Base-by-base conservation (phyloP, 2,797 vertebrate genomes). In the Natrix natrix region DNA sequence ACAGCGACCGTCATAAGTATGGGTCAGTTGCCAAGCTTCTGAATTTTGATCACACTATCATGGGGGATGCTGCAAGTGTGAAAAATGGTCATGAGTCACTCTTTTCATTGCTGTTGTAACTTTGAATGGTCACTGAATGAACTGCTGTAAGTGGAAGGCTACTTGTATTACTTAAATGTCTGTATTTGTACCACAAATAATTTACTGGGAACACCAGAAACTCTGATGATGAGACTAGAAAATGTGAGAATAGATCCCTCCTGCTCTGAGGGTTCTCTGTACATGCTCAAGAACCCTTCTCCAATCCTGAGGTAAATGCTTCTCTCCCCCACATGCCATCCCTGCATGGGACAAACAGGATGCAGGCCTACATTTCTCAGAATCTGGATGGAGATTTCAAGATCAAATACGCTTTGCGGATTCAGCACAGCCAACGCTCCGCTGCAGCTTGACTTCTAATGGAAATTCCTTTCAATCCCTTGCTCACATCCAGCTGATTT, bases 381-480 rank as follows among this genome's bases (percentile, higher is more conserved):
- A 6, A 89, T 52, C n/a, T 16, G 12, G n/a, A 20, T 60, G 43
- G 37, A 24, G 24, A 60, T 16, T 43, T 37, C 69, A 86, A n/a
- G 59, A 5, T 56, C 59, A 66, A 22, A 26, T 2, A 14, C 3
- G 8, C 24, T 92, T 0, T 88, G 87, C 32, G 90, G 66, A 63
- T 92, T 78, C 61, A 94, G 94, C 93, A 95, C 52, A 87, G 90
- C 0, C 74, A 52, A 88, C 54, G 90, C 0, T 78, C n/a, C 20
- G 10, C 63, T 91, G 88, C 43, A 48, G 8, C 28, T 57, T 37
- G 48, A 5, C 28, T 89, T 94, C 94, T 95, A 94, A 95, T 0
- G 22, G 61, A 63, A 2, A 78, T 66, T 7, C 3, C 32, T 54
- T n/a, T 63, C 24, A 90, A 16, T 37, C 17, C 66, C 52, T 22